Evolutionary conservation across 2,888 invertebrate genomes (phyloP).

Genomic region (Meghimatium bilineatum): DNA sequence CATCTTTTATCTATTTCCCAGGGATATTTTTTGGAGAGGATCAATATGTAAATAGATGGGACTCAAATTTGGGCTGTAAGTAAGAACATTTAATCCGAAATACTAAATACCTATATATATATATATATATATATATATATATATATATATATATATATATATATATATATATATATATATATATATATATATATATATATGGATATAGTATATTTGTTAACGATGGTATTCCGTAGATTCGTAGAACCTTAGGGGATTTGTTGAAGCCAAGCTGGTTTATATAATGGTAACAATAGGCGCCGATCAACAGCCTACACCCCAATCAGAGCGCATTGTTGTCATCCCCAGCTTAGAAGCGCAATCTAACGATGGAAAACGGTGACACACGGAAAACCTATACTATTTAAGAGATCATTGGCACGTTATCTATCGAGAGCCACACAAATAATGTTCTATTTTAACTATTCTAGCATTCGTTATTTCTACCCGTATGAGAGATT

Average conservation of each 20-base stretch:
- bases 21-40: too few relatives aligned
- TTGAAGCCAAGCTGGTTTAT: constrained; percentile 20
- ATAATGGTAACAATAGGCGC: constrained; percentile 18
- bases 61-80: too few relatives aligned
- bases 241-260: neutral
- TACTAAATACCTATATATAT: too few relatives aligned
- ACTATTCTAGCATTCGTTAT: neutral
- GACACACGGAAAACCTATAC: neutral
- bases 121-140: too few relatives aligned
- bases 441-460: neutral
- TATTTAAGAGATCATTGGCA: neutral
- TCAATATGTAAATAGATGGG: too few relatives aligned
- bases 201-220: too few relatives aligned
- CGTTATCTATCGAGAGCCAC: neutral
- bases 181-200: too few relatives aligned
- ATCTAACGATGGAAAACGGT: neutral
- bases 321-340: constrained; percentile 17
- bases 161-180: too few relatives aligned
- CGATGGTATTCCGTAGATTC: constrained; percentile 8
- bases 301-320: constrained; percentile 14
- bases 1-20: too few relatives aligned
- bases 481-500: neutral
- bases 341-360: neutral
- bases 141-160: too few relatives aligned
- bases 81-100: too few relatives aligned